These are phyloP conservation scores for Drosophila sordidapex DNA, from an alignment of 2,888 invertebrate genomes.

Conservation along the genomic window DNA sequence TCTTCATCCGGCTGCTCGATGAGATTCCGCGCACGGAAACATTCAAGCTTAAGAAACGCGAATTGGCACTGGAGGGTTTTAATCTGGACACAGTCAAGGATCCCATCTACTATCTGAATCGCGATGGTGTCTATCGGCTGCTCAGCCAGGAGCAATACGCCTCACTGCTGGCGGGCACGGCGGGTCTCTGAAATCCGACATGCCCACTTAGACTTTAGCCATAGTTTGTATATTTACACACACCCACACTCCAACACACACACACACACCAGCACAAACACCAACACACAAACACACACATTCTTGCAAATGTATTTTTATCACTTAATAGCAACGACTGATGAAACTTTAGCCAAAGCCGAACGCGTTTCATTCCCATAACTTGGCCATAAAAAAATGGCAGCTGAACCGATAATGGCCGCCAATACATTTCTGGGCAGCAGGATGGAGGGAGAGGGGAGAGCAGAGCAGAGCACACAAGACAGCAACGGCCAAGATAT, in stretches of 20 bases:
- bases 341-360: constrained; percentile 64
- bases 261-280: background rate
- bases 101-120: constrained; percentile 89
- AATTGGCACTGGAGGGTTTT: constrained; percentile 94
- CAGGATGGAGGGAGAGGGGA: background rate
- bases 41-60: constrained; percentile 96
- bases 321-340: constrained; percentile 57
- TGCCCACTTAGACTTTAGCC: constrained; percentile 15
- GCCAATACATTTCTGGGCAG: constrained; percentile 70
- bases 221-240: constrained; percentile 28
- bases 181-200: constrained; percentile 85
- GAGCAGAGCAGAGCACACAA: constrained; percentile 20
- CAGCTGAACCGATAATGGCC: constrained; percentile 82
- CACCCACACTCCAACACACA: constrained; percentile 6
- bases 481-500: constrained; percentile 68
- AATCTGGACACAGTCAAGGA: constrained; percentile 90
- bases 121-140: constrained; percentile 86
- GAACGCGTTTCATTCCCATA: constrained; percentile 67
- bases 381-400: constrained; percentile 67
- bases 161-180: constrained; percentile 85
- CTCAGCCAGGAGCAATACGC: constrained; percentile 86
- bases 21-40: constrained; percentile 94
- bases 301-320: constrained; percentile 39
- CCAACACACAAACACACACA: background rate
- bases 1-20: constrained; percentile 92